phyloP scores from a whole-genome alignment of 2,113 vertebrate genomes.

The Cyphomyrus discorhynchus region DNA sequence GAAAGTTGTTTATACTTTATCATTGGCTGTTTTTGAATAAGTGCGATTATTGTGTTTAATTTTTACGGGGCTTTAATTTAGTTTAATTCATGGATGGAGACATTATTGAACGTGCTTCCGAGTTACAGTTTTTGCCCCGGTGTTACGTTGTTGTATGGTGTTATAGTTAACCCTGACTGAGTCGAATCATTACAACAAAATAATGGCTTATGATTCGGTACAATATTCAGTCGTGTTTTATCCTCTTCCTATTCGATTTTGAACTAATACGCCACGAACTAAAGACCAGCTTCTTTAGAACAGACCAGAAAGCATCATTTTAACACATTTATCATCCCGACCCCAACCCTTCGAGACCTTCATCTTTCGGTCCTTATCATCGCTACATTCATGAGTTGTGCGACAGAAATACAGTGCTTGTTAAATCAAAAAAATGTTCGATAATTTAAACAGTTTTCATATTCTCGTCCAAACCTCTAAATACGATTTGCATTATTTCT shows the following conservation, averaged over 20 bases:
- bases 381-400: not conserved
- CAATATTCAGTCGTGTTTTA: not conserved
- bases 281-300: not conserved
- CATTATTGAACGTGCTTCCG: not conserved
- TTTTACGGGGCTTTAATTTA: not conserved
- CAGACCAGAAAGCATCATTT: not conserved
- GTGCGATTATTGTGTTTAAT: not conserved
- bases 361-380: not conserved
- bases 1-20: slow-evolving; percentile 26
- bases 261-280: not conserved
- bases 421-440: not conserved
- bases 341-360: no score
- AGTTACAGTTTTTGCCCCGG: not conserved
- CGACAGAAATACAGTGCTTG: not conserved
- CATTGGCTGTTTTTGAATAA: slow-evolving; percentile 32
- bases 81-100: not conserved
- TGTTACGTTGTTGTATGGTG: not conserved
- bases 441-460: not conserved
- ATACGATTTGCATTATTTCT: no score
- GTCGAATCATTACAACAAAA: not conserved
- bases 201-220: not conserved
- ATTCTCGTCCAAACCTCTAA: not conserved
- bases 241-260: not conserved
- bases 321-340: not conserved
- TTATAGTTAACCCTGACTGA: not conserved